These are phyloP conservation scores for Nomada flava DNA, from an alignment of 2,888 invertebrate species.

Conservation along the genomic window DNA sequence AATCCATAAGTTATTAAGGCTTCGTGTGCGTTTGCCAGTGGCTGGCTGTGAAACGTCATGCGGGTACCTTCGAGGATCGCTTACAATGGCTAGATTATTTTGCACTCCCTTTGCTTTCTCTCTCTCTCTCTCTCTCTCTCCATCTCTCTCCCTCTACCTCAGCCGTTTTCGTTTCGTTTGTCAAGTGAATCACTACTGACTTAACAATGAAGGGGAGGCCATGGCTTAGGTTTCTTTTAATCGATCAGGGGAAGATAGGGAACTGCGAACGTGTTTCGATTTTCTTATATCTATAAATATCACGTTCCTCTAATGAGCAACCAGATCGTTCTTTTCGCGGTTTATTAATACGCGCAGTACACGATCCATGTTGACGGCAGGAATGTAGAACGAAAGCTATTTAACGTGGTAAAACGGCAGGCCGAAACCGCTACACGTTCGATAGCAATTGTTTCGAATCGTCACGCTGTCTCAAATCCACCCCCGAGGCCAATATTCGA, in stretches of 20 bases:
- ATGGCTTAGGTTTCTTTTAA: constrained; percentile 2
- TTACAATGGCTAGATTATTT: constrained; percentile 74
- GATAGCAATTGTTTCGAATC: constrained; percentile 1
- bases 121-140: not conserved
- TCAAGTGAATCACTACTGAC: constrained; percentile 22
- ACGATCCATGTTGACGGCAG: too few relatives aligned
- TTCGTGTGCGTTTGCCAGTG: constrained; percentile 75
- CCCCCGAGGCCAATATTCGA: constrained; percentile 29
- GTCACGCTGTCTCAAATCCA: constrained; percentile 22
- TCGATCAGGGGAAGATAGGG: not conserved
- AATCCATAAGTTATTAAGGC: constrained; percentile 81
- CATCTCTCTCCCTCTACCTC: not conserved
- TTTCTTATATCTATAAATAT: too few relatives aligned
- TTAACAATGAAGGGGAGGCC: constrained; percentile 6
- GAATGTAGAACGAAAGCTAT: not conserved
- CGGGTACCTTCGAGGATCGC: constrained; percentile 77
- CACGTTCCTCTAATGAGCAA: too few relatives aligned
- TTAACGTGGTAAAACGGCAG: not conserved
- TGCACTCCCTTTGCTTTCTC: constrained; percentile 29
- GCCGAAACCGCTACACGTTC: not conserved
- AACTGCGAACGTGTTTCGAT: not conserved
- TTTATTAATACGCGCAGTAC: not conserved
- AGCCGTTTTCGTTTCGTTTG: not conserved
- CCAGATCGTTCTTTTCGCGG: not conserved
- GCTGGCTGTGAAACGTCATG: constrained; percentile 67